These are phyloP conservation scores for Villa cingulata DNA, from an alignment of 2,888 invertebrate species.

Conservation along the genomic window DNA sequence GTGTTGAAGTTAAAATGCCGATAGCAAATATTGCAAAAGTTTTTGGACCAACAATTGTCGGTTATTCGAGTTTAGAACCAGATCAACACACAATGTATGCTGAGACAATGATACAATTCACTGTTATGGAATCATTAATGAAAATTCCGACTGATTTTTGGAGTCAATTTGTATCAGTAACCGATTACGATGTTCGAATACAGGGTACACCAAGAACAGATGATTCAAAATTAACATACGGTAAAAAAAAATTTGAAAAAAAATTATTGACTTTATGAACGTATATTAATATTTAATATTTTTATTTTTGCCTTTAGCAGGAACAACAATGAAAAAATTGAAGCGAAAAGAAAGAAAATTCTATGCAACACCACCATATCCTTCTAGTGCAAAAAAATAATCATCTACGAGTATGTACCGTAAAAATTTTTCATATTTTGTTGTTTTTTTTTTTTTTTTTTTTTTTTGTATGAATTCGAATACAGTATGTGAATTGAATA, in stretches of 20 bases:
- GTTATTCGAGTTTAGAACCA: constrained; percentile 65
- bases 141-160: constrained; percentile 62
- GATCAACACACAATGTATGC: constrained; percentile 57
- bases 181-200: constrained; percentile 16
- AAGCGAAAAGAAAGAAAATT: constrained; percentile 30
- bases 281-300: not conserved
- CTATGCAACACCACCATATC: constrained; percentile 26
- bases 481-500: too few species aligned
- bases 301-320: constrained; percentile 18
- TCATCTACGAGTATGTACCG: too few species aligned
- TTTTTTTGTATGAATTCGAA: too few species aligned
- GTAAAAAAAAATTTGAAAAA: constrained; percentile 14
- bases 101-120: constrained; percentile 64
- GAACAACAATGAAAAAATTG: constrained; percentile 30
- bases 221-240: constrained; percentile 23
- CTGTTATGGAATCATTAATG: constrained; percentile 55
- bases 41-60: constrained; percentile 89
- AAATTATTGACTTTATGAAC: too few species aligned
- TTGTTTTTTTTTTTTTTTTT: too few species aligned
- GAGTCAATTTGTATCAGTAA: constrained; percentile 35
- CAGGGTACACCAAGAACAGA: constrained; percentile 18
- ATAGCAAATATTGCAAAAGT: constrained; percentile 75
- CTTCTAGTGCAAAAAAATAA: constrained; percentile 13
- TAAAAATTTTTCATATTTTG: too few species aligned
- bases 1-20: constrained; percentile 83